These are phyloP conservation scores for Rhinichthys osculus DNA, from an alignment of 2,797 vertebrate genomes.

Conservation along the genomic window DNA sequence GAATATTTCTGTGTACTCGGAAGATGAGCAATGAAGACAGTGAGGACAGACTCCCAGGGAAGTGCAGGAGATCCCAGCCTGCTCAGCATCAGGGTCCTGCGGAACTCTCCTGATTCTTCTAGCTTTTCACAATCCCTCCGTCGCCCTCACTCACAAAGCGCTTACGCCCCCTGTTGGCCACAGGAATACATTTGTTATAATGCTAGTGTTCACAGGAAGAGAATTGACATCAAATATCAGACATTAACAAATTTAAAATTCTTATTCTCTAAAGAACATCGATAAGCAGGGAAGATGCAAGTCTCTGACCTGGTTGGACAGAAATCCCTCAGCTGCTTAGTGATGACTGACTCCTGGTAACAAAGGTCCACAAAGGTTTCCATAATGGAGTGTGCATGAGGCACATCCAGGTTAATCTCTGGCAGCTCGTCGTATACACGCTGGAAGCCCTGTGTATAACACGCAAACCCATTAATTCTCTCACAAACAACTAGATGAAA, in stretches of 20 bases:
- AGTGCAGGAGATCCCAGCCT: slow-evolving; percentile 61
- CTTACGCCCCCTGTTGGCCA: slow-evolving; percentile 83
- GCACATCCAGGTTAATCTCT: slow-evolving; percentile 86
- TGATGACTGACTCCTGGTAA: slow-evolving; percentile 84
- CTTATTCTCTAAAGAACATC: background rate
- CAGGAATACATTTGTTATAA: slow-evolving; percentile 28
- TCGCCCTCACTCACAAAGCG: slow-evolving; percentile 89
- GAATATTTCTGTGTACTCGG: slow-evolving; percentile 57
- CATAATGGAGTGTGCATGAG: slow-evolving; percentile 84
- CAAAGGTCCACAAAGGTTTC: slow-evolving; percentile 88
- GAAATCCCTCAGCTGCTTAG: slow-evolving; percentile 84
- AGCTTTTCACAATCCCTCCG: slow-evolving; percentile 83
- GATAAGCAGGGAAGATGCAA: background rate
- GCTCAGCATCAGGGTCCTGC: slow-evolving; percentile 53
- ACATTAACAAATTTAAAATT: background rate
- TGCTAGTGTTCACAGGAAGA: background rate
- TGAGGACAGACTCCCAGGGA: slow-evolving; percentile 63
- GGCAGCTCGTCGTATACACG: slow-evolving; percentile 85
- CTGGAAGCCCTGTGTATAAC: slow-evolving; percentile 81
- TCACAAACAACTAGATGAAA: background rate
- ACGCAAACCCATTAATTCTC: background rate
- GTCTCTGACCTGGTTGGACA: slow-evolving; percentile 82
- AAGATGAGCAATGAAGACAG: slow-evolving; percentile 38
- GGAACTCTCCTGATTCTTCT: slow-evolving; percentile 53
- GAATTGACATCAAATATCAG: background rate